Percentiles rank a stretch among this genome's conserved stretches.
These are phyloP conservation scores for Petrocephalus microphthalmus DNA, from an alignment of 2,113 vertebrate species.

Conservation along the genomic window DNA sequence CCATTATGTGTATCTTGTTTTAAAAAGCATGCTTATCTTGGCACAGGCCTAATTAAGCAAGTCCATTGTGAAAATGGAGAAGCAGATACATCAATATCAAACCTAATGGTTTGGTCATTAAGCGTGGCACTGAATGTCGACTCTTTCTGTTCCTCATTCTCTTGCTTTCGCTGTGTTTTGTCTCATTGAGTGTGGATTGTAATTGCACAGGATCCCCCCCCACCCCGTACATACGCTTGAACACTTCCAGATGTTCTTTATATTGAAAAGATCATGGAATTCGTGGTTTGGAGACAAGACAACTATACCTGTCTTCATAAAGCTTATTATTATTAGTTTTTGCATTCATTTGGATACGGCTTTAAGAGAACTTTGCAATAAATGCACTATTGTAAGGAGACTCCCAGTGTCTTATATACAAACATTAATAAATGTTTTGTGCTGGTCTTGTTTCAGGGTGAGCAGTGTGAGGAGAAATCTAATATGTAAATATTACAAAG, in stretches of 20 bases:
- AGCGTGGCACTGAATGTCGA: neutral
- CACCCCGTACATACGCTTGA: neutral
- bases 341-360: neutral
- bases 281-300: neutral
- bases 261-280: neutral
- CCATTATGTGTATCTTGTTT: neutral
- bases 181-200: neutral
- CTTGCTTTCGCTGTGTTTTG: neutral
- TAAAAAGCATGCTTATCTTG: neutral
- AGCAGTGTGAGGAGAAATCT: neutral
- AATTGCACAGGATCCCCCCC: neutral
- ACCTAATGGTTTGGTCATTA: neutral
- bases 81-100: neutral
- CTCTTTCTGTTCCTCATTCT: neutral
- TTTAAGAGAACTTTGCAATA: neutral
- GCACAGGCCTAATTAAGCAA: neutral
- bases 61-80: neutral
- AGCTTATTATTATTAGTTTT: neutral
- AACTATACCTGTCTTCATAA: neutral
- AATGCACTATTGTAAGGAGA: constrained; percentile 2
- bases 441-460: neutral
- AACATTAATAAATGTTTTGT: neutral
- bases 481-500: neutral
- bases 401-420: neutral
- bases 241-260: neutral